These are phyloP conservation scores for Syritta pipiens DNA, from an alignment of 2,888 invertebrate genomes.

Conservation along the genomic window DNA sequence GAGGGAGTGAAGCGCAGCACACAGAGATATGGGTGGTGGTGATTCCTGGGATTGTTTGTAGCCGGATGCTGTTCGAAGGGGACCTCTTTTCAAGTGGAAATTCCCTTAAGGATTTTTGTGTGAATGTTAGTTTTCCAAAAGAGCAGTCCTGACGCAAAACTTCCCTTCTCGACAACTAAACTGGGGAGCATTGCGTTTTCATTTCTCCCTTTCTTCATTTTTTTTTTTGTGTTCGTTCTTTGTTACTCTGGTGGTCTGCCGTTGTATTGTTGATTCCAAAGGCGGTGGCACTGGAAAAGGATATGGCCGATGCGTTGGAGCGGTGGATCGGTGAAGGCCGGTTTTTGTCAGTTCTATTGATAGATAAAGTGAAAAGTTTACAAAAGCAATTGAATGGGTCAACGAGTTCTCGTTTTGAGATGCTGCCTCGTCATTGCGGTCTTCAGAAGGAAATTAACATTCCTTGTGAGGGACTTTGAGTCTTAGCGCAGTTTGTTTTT, in stretches of 20 bases:
- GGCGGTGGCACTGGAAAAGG: not conserved
- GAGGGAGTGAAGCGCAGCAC: not conserved
- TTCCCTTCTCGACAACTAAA: slow-evolving; percentile 31
- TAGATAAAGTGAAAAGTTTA: slow-evolving; percentile 51
- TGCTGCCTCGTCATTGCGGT: not conserved
- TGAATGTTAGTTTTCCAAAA: slow-evolving; percentile 60
- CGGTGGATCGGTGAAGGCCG: not conserved
- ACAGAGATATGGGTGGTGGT: not conserved
- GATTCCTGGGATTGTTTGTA: slow-evolving; percentile 6
- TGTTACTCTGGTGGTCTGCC: not conserved
- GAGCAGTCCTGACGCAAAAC: slow-evolving; percentile 50
- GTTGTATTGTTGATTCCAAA: not conserved
- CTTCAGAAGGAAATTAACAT: slow-evolving; percentile 21
- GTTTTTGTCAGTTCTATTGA: slow-evolving; percentile 35
- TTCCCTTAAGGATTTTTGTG: slow-evolving; percentile 47
- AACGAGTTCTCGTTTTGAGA: slow-evolving; percentile 1
- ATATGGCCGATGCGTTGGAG: slow-evolving; percentile 3
- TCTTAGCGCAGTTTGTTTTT: not conserved
- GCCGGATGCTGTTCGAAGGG: not conserved
- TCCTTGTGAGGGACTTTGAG: slow-evolving; percentile 1
- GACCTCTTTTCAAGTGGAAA: slow-evolving; percentile 24
- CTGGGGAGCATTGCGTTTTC: not conserved
- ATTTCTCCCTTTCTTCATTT: not conserved
- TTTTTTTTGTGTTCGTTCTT: not conserved
- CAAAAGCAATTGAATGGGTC: slow-evolving; percentile 42